phyloP scores from a whole-genome alignment of 2,797 vertebrate species.

The Channa striata region DNA sequence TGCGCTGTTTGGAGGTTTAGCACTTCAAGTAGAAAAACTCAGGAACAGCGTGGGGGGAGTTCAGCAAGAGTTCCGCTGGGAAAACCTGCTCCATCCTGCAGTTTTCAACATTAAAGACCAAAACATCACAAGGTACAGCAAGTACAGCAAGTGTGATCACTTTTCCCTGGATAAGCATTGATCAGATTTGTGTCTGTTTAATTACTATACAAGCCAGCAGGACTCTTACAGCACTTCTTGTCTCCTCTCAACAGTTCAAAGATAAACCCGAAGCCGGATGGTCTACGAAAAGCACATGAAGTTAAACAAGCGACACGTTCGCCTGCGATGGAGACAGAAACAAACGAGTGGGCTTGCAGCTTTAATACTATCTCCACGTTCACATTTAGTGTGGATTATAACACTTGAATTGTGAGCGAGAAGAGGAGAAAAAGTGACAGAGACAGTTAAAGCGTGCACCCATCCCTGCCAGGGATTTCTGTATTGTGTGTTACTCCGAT shows the following conservation, averaged over 20 bases:
- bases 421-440: slow-evolving; percentile 21
- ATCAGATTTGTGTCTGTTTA: slow-evolving; percentile 14
- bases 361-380: slow-evolving; percentile 13
- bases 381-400: slow-evolving; percentile 48
- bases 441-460: slow-evolving; percentile 33
- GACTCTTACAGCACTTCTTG: slow-evolving; percentile 12
- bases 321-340: slow-evolving; percentile 48
- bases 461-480: slow-evolving; percentile 25
- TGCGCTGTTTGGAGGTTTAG: slow-evolving; percentile 38
- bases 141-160: neutral
- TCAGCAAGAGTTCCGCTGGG: slow-evolving; percentile 36
- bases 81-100: slow-evolving; percentile 33
- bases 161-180: slow-evolving; percentile 16
- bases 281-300: slow-evolving; percentile 41
- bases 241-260: neutral
- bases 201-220: slow-evolving; percentile 46
- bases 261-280: slow-evolving; percentile 17
- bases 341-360: slow-evolving; percentile 15
- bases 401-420: slow-evolving; percentile 36
- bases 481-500: slow-evolving; percentile 48
- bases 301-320: slow-evolving; percentile 13
- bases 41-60: slow-evolving; percentile 39
- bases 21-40: slow-evolving; percentile 26
- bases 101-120: slow-evolving; percentile 19
- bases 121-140: slow-evolving; percentile 3